phyloP scores from a whole-genome alignment of 2,888 invertebrate species.

The Steinernema scapterisci region DNA sequence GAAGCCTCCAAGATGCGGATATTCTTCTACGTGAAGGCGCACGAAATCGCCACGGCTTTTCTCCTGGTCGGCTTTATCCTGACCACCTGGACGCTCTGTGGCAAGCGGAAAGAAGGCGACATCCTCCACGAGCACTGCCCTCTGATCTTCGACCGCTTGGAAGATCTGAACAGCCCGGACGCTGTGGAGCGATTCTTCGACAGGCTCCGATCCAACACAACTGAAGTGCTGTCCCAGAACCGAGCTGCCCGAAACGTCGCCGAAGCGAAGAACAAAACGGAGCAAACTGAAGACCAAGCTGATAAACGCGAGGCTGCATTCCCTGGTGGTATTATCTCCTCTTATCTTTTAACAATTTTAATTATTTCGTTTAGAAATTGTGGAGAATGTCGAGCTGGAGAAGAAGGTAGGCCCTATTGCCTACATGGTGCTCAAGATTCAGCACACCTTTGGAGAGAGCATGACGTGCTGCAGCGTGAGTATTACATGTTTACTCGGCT shows the following conservation, averaged over 20 bases:
- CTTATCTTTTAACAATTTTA: too few species aligned
- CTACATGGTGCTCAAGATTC: slow-evolving; percentile 13
- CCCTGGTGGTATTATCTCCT: not conserved
- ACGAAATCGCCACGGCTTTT: not conserved
- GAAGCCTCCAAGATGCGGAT: not conserved
- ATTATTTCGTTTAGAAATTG: too few species aligned
- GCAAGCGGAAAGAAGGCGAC: not conserved
- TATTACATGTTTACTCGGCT: not conserved
- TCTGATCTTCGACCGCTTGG: not conserved
- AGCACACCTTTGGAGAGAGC: not conserved
- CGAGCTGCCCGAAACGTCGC: not conserved
- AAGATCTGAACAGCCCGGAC: not conserved
- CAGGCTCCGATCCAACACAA: not conserved
- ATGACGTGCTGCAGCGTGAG: slow-evolving; percentile 10
- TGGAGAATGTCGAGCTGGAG: not conserved
- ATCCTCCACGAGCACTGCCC: not conserved
- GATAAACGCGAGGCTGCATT: not conserved
- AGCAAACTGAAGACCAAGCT: too few species aligned
- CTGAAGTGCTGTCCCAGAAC: not conserved
- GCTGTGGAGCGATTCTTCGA: slow-evolving; percentile 12
- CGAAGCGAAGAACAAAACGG: not conserved
- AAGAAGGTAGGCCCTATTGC: not conserved
- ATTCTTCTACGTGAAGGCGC: not conserved
- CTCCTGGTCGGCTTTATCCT: slow-evolving; percentile 1
- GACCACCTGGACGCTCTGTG: not conserved